These are phyloP conservation scores for Dorcus hopei DNA, from an alignment of 2,888 invertebrate genomes.

Conservation along the genomic window DNA sequence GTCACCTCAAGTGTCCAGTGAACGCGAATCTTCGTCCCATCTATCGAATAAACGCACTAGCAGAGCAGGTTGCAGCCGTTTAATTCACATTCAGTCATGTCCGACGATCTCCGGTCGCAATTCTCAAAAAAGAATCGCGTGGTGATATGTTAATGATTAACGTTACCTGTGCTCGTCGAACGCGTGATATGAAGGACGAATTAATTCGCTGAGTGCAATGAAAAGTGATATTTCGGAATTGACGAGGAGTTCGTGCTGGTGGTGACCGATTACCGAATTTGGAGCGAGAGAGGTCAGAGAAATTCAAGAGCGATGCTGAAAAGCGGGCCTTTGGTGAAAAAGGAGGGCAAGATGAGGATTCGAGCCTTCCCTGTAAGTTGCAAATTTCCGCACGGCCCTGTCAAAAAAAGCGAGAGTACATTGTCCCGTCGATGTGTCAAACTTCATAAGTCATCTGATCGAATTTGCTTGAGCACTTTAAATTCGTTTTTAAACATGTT, in stretches of 20 bases:
- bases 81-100: not conserved
- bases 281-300: constrained; percentile 28
- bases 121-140: not conserved
- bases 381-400: constrained; percentile 2
- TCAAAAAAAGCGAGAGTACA: constrained; percentile 7
- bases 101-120: not conserved
- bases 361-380: constrained; percentile 94
- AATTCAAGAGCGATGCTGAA: constrained; percentile 60
- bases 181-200: constrained; percentile 30
- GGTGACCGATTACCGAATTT: constrained; percentile 35
- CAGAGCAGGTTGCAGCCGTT: not conserved
- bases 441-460: not conserved
- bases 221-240: constrained; percentile 29
- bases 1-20: too few species aligned
- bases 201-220: constrained; percentile 29
- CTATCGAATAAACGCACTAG: not conserved
- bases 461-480: too few species aligned
- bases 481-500: too few species aligned
- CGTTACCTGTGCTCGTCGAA: constrained; percentile 14
- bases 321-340: constrained; percentile 74
- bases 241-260: constrained; percentile 26
- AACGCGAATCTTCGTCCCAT: not conserved
- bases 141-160: constrained; percentile 14
- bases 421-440: constrained; percentile 12
- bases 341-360: constrained; percentile 96